These are phyloP conservation scores for Propsilocerus akamusi DNA, from an alignment of 1,140 invertebrate genomes.

Conservation along the genomic window DNA sequence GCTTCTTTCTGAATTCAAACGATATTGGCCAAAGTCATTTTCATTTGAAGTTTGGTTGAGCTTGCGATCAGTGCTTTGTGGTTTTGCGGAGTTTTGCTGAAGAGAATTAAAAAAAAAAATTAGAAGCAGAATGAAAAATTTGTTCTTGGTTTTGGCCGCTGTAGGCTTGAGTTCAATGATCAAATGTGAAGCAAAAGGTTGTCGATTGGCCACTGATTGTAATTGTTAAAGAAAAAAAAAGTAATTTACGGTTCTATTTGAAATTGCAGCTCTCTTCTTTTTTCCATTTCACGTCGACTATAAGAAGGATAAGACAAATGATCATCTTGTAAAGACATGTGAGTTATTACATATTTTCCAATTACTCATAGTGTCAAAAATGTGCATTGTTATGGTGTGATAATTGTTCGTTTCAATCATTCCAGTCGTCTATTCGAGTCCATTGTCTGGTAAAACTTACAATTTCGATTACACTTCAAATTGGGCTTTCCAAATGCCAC, in stretches of 20 bases:
- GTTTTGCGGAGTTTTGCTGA: too few relatives aligned
- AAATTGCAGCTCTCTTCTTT: neutral
- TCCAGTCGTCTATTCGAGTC: neutral
- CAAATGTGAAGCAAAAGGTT: neutral
- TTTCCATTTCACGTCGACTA: neutral
- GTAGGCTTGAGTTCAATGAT: neutral
- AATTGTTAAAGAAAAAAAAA: too few relatives aligned
- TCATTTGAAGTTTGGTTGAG: neutral
- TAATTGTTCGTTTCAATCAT: too few relatives aligned
- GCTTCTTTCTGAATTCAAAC: too few relatives aligned
- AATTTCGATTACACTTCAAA: neutral
- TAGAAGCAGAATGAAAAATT: neutral
- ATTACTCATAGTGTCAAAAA: too few relatives aligned
- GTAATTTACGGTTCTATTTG: too few relatives aligned
- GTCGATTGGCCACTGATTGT: neutral
- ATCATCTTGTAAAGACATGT: neutral
- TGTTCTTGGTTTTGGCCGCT: neutral
- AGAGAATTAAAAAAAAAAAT: neutral
- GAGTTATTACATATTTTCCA: too few relatives aligned
- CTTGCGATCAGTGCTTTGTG: too few relatives aligned
- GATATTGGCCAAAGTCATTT: neutral
- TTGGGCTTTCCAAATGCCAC: neutral
- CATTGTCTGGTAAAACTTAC: neutral
- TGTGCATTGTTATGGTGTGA: too few relatives aligned
- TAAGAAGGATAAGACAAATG: neutral